Evolutionary conservation across 2,113 vertebrate species (phyloP), one percentile per base, ranked within the genome.

Genomic region (Physeter macrocephalus): DNA sequence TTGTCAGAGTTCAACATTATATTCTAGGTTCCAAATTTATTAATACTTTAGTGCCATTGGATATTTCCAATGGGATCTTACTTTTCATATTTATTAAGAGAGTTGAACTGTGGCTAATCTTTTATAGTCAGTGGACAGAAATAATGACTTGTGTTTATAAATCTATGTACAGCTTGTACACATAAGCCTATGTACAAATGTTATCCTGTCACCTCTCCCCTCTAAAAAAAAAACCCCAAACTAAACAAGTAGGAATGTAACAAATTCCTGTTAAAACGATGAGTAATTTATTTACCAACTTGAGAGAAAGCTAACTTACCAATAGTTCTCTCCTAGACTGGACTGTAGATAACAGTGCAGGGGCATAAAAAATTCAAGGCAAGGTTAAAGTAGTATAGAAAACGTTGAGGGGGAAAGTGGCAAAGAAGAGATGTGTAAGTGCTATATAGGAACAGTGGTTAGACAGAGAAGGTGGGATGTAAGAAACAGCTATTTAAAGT

Each of bases 211-310:
- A 72, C 9, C 18, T n/a, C n/a, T 94, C 27, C 27, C 49, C 46
- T 90, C 39, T 54, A 67, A 61, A 71, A 93, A 87, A 39, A 31
- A 31, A 52, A 17, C 17, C 39, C 34, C 59, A 74, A 90, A 89
- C 88, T 85, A 80, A 95, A 77, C 18, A 94, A 66, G 23, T 62
- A 92, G 57, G 49, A 95, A 88, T 75, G 57, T 95, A 82, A 95
- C n/a, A 94, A 75, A 92, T 88, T 87, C 27, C 43, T 77, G 59
- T 82, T 89, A 93, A 86, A 66, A n/a, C 15, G 21, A 69, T 49
- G 18, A 94, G 66, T 89, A 72, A 96, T 25, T 96, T 95, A 78
- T 67, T 96, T 95, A 96, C 61, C 52, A 52, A 52, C 52, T 52
- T 52, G 15, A 52, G 52, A 52, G 15, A 52, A 1, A 52, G 15